Evolutionary conservation across 2,797 vertebrate genomes (phyloP), one percentile per base, ranked within the genome.

Genomic region (Hoplostethus mediterraneus): DNA sequence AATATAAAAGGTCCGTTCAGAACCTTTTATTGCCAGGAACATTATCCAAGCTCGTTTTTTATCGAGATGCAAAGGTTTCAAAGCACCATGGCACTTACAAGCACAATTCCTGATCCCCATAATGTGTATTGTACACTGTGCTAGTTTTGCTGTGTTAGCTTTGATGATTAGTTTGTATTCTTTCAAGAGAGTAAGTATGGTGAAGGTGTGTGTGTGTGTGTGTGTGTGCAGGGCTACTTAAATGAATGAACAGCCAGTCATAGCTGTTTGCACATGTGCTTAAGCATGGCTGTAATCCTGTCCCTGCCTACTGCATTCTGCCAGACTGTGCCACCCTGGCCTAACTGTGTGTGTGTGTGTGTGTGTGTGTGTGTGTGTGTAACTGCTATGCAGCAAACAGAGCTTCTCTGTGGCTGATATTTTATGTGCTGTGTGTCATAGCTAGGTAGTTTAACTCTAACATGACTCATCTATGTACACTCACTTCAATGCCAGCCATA

Each of bases 371-470:
- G 25, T 16, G 8, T 30, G 14, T 45, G 28, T 64, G 47, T 36
- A 47, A 44, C 56, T 62, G 77, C 38, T 60, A 0, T 65, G 40
- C 63, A 73, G 64, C 44, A 75, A 73, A 79, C 73, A 83, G 70
- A 74, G 60, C 45, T 11, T 64, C 82, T 78, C 73, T 86, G 75
- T 84, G 53, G 36, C 52, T 66, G 71, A 67, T 75, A 51, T 84
- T 89, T 87, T 72, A 82, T 84, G 59, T 79, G 79, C 61, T 48
- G 30, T 76, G 68, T 84, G 78, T 88, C 79, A 87, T 40, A 73
- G 73, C 56, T 13, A 21, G 58, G 57, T 54, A 60, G 54, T 81
- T 86, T 83, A 55, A 75, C 63, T 63, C 30, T 28, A 56, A 64
- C 61, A 64, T 88, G 70, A 87, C 66, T 89, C 75, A 82, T n/a